Evolutionary conservation across 2,113 vertebrate species (phyloP), one percentile per base, ranked within the genome.

Genomic region (Pao palembangensis): DNA sequence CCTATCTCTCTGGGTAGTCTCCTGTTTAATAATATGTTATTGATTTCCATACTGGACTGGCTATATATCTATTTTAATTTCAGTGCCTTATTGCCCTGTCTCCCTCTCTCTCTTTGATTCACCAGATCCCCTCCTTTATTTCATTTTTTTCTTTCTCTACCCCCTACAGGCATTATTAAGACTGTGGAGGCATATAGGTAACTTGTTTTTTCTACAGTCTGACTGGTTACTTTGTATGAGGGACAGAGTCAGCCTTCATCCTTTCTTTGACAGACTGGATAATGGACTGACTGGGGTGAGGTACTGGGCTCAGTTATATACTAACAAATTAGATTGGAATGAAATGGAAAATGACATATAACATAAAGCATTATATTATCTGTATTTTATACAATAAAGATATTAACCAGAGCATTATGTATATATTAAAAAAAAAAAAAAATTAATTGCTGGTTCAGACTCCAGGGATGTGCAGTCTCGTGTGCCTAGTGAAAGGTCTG

Each of bases 21-120:
- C 78, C 65, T 55, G 84, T 81, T 87, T 90, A 88, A 90, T 91
- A 89, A 90, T 80, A 69, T 75, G 73, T 90, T 90, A 90, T 90
- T 90, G 90, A 88, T 91, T 88, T 89, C 83, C 75, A 85, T 86
- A 85, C 66, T 7, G 75, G 82, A 82, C 85, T 61, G 75, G 62
- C 73, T 87, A 63, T 87, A 84, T 85, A 84, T 79, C 81, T 81
- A 51, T 86, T 85, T 87, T 88, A 82, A 88, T 88, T 85, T 85
- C 73, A 75, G 76, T 72, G 81, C 73, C 80, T 81, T 86, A 85
- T 86, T 75, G 47, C 71, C 11, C 34, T 38, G 6, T 38, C 11
- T 12, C 34, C 11, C 34, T 38, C 8, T 38, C 34, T 75, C 65
- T 55, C 55, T 79, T 67, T 79, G 81, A 82, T 76, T 84, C 75